Evolutionary conservation across 2,113 vertebrate genomes (phyloP).

Genomic region (Microcebus ravelobensis): DNA sequence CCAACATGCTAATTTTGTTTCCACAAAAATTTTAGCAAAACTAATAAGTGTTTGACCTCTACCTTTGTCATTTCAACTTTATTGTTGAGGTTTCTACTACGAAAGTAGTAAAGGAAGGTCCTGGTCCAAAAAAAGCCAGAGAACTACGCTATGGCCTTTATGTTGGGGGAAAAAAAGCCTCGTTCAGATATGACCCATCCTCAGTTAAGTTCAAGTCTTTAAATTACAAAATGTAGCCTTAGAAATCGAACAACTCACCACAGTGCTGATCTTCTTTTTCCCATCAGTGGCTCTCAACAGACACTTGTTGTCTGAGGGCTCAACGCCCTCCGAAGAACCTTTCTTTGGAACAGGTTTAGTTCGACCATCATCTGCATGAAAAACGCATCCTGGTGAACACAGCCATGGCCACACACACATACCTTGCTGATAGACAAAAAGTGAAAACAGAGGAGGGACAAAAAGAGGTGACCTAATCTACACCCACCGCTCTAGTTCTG

Average conservation of each 20-base stretch:
- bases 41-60: not conserved
- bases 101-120: not conserved
- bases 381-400: not conserved
- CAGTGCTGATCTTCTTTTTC: slow-evolving; percentile 98
- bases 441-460: not conserved
- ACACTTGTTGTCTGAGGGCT: slow-evolving; percentile 97
- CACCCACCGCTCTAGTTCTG: no score
- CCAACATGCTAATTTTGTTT: not conserved
- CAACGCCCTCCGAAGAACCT: slow-evolving; percentile 91
- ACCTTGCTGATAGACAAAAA: not conserved
- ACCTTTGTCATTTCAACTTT: slow-evolving; percentile 1
- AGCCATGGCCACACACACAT: not conserved
- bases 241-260: slow-evolving; percentile 87
- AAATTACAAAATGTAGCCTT: not conserved
- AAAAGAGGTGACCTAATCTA: not conserved
- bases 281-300: slow-evolving; percentile 97
- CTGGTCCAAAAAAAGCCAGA: not conserved
- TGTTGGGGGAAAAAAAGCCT: no score
- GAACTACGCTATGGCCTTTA: not conserved
- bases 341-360: slow-evolving; percentile 96
- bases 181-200: not conserved
- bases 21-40: slow-evolving; percentile 21
- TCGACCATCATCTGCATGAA: slow-evolving; percentile 93
- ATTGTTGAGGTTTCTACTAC: slow-evolving; percentile 17
- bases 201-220: not conserved